Evolutionary conservation across 1,140 invertebrate genomes (phyloP).

Genomic region (Drosophila pseudoananassae): DNA sequence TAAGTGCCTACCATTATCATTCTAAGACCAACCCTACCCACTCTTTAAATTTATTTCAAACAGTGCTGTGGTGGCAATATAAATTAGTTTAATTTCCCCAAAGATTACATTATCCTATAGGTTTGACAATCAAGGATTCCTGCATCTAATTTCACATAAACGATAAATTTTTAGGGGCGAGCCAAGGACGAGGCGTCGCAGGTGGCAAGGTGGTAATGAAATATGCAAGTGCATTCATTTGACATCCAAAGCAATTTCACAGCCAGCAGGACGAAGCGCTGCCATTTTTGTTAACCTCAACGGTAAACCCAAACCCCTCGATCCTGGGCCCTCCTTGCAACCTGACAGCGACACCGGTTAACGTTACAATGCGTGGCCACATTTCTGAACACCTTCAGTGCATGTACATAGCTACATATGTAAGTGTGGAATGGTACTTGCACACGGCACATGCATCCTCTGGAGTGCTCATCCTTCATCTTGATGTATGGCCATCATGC

Average conservation of each 20-base stretch:
- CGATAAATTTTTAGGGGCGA: conserved; percentile 6
- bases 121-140: conserved; percentile 1
- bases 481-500: conserved; percentile 71
- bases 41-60: neutral
- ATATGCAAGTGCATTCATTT: conserved; percentile 69
- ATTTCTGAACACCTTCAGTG: conserved; percentile 33
- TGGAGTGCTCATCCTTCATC: conserved; percentile 66
- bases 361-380: conserved; percentile 55
- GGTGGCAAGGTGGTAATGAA: conserved; percentile 50
- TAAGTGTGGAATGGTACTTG: conserved; percentile 21
- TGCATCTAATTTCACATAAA: neutral
- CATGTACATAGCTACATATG: conserved; percentile 16
- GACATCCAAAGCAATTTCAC: conserved; percentile 59
- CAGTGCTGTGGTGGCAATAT: neutral
- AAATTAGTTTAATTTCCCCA: conserved; percentile 1
- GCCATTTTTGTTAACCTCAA: conserved; percentile 67
- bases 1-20: too few relatives aligned
- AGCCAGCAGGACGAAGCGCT: conserved; percentile 37
- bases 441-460: conserved; percentile 42
- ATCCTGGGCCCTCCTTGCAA: conserved; percentile 9
- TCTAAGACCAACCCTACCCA: too few relatives aligned
- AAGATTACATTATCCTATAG: neutral
- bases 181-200: conserved; percentile 14
- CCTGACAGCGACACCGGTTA: conserved; percentile 70
- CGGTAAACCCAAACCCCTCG: conserved; percentile 20